Base-by-base conservation (phyloP, 2,797 vertebrate genomes). In the Thamnophis elegans region DNA sequence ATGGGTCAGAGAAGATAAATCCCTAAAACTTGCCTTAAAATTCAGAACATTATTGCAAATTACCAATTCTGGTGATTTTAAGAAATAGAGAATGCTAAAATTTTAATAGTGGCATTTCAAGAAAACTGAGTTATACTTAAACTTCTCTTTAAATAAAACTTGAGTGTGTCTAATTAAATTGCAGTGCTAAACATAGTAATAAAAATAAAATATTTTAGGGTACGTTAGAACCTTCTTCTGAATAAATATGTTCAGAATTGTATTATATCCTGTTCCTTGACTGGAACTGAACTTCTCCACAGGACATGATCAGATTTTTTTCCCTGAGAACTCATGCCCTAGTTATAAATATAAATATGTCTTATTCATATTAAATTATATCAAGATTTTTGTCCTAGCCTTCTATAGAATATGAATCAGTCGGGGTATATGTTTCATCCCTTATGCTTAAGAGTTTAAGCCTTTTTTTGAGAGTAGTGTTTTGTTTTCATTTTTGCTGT, bases 401-500 rank as follows among this genome's bases (percentile, higher is more conserved):
- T 82, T 25, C 36, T 47, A 47, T 10, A 42, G 73, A 42, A 82
- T 42, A 82, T 82, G 73, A 47, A 82, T 82, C 36, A 82, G 10
- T 82, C 36, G 11, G 18, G 8, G 20, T 42, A 78, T 78, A 47
- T 25, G 36, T 82, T 82, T 82, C 1, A 82, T 82, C 9, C 73
- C 36, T 47, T 78, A 42, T 10, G 36, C 20, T 78, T 78, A 78
- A 78, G 18, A 42, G 4, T 78, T 47, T 47, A 78, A 82, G 47
- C 20, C 20, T 12, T 82, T 32, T 47, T 42, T 4, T 5, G 28
- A 28, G 28, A 12, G 65, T 10, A 3, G 9, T 82, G 36, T 47
- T 47, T 82, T 82, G 36, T 82, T 82, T 22, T 82, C 28, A 90
- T 89, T 92, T 93, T 94, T 94, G 91, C 47, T 94, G 92, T 82